phyloP scores from a whole-genome alignment of 2,113 vertebrate genomes.

The Lagopus muta region DNA sequence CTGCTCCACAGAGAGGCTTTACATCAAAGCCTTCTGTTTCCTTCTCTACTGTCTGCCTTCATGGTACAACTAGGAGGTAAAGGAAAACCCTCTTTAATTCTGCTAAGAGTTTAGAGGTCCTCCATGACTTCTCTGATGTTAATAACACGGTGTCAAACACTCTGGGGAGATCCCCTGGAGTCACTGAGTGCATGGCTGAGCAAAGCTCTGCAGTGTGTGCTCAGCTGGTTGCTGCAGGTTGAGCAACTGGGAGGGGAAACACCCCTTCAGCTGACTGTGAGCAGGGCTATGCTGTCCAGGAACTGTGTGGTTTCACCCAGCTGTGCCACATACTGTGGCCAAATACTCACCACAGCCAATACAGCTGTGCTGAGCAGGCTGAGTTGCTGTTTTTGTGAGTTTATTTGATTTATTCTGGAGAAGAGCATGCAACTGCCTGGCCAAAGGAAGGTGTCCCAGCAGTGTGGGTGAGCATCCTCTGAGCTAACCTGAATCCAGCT shows the following conservation, averaged over 20 bases:
- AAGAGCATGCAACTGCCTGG: neutral
- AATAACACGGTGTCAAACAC: neutral
- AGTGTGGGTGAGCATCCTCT: neutral
- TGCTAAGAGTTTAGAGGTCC: neutral
- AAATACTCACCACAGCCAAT: neutral
- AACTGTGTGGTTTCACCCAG: neutral
- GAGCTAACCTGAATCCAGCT: neutral
- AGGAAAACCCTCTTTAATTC: neutral
- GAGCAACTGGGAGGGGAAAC: neutral
- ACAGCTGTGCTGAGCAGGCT: neutral
- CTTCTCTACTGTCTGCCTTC: neutral
- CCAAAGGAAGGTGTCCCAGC: neutral
- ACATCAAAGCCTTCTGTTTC: neutral
- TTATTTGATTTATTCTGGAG: neutral
- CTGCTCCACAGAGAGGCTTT: neutral
- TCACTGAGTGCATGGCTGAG: accelerated
- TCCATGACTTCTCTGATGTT: neutral
- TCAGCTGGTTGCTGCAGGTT: neutral
- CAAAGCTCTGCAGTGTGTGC: neutral
- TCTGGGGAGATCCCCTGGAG: neutral
- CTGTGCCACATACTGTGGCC: neutral
- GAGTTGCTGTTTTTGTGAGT: neutral
- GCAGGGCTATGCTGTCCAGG: neutral
- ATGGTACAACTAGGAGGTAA: neutral
- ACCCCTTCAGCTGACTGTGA: neutral